phyloP scores from a whole-genome alignment of 1,140 invertebrate genomes.

The Orussus abietinus region DNA sequence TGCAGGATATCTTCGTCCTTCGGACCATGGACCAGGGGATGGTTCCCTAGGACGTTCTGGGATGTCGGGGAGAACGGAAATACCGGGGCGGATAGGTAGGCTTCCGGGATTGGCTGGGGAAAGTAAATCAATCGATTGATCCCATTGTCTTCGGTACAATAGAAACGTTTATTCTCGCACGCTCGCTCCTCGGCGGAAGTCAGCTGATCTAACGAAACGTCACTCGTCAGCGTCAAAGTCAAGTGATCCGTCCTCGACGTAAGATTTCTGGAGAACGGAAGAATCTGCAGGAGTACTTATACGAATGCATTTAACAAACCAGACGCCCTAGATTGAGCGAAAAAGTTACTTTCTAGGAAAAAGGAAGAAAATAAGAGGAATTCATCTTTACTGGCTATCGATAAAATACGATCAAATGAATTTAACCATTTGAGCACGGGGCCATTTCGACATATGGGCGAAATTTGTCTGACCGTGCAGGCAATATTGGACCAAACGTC shows the following conservation, averaged over 20 bases:
- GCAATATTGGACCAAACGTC: no score
- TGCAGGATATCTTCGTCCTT: conserved; percentile 21
- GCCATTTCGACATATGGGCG: no score
- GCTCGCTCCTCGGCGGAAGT: conserved; percentile 10
- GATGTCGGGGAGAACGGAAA: conserved; percentile 29
- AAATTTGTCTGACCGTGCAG: no score
- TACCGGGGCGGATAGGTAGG: conserved; percentile 32
- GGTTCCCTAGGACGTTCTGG: conserved; percentile 10
- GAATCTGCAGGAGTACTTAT: conserved; percentile 2
- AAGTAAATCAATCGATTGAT: conserved; percentile 15
- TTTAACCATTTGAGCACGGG: no score
- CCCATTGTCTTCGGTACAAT: conserved; percentile 21
- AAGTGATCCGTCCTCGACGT: background rate
- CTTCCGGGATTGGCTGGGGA: conserved; percentile 32
- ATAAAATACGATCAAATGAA: no score
- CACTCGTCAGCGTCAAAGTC: background rate
- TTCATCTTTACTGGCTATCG: no score
- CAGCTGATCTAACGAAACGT: background rate
- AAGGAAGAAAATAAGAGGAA: no score
- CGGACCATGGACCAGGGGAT: conserved; percentile 6
- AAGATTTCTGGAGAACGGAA: conserved; percentile 6
- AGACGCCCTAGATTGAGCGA: no score
- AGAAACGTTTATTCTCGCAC: conserved; percentile 32
- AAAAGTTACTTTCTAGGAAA: no score
- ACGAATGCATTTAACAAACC: no score